phyloP scores from a whole-genome alignment of 2,113 vertebrate genomes.

The Cygnus buccinator region DNA sequence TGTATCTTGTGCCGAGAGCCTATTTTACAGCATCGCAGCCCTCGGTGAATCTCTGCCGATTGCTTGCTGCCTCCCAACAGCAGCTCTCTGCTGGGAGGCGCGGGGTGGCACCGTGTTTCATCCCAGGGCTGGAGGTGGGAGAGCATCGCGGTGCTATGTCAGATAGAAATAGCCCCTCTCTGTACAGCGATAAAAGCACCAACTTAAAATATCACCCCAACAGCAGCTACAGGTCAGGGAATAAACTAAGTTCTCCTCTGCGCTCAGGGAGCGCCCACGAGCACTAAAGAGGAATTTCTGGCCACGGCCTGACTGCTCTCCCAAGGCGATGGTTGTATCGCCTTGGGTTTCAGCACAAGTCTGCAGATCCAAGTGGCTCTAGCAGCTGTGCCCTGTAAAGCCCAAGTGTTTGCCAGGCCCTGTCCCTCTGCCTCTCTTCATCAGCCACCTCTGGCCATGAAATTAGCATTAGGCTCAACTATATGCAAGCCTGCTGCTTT shows the following conservation, averaged over 20 bases:
- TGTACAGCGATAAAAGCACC: conserved; percentile 9
- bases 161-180: conserved; percentile 37
- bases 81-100: background rate
- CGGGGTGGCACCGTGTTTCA: conserved; percentile 22
- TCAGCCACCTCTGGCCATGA: background rate
- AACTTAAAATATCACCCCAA: conserved; percentile 39
- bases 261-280: background rate
- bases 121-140: conserved; percentile 6
- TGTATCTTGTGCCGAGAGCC: conserved; percentile 59
- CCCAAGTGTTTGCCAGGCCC: background rate
- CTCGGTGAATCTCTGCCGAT: conserved; percentile 59
- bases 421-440: background rate
- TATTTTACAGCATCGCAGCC: conserved; percentile 62
- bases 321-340: rapidly evolving
- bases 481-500: background rate
- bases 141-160: background rate
- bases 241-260: background rate
- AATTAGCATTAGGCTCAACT: background rate
- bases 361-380: background rate
- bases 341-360: background rate
- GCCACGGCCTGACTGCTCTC: background rate
- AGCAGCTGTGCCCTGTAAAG: background rate
- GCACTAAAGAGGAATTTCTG: background rate
- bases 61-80: conserved; percentile 48
- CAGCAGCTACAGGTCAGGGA: background rate